Percentiles rank a stretch among this genome's conserved stretches.
These are phyloP conservation scores for Crotalus helleri DNA, from an alignment of 2,113 vertebrate genomes.

Conservation along the genomic window DNA sequence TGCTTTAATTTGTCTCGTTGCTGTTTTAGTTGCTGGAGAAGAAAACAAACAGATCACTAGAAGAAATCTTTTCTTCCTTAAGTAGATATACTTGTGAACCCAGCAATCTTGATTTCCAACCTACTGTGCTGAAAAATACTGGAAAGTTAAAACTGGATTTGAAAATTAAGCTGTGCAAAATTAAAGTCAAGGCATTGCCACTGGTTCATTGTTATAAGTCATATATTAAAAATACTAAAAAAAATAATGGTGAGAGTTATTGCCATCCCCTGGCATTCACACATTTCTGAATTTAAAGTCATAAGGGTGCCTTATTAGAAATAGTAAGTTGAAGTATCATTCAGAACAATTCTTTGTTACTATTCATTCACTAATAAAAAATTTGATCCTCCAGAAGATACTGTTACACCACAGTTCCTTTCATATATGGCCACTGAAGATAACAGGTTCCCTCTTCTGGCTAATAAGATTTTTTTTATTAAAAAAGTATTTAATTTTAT, in stretches of 20 bases:
- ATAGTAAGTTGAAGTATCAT: background rate
- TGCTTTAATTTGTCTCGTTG: constrained; percentile 91
- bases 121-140: background rate
- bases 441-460: background rate
- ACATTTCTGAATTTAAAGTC: background rate
- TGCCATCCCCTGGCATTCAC: background rate
- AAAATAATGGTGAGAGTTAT: background rate
- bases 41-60: background rate
- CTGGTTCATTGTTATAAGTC: background rate
- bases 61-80: background rate
- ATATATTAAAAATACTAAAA: background rate
- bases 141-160: background rate
- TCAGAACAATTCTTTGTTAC: background rate
- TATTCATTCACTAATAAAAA: background rate
- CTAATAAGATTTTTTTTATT: background rate
- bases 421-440: background rate
- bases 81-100: background rate
- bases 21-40: constrained; percentile 89
- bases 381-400: background rate
- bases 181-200: background rate
- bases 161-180: background rate
- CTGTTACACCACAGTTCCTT: background rate
- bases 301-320: background rate
- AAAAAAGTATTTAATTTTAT: background rate
- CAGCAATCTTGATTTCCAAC: background rate